Evolutionary conservation across 2,113 vertebrate species (phyloP).

Genomic region (Embiotoca jacksoni): DNA sequence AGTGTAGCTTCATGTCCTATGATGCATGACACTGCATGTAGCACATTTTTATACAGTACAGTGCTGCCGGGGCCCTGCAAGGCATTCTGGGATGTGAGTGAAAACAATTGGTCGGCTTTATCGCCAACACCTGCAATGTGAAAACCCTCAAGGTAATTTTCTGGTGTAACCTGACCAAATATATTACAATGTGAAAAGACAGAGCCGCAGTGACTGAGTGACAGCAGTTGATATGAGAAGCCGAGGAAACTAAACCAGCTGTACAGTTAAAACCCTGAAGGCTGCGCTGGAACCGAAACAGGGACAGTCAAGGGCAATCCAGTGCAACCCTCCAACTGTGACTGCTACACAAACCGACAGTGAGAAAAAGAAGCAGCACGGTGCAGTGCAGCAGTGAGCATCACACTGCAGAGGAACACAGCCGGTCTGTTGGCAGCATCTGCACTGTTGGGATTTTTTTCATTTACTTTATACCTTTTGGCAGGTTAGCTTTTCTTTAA

Average conservation of each 20-base stretch:
- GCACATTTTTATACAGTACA: constrained; percentile 24
- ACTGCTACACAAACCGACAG: constrained; percentile 8
- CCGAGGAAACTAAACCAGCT: background rate
- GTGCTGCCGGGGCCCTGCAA: constrained; percentile 38
- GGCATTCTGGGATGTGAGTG: constrained; percentile 57
- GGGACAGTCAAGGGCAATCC: constrained; percentile 24
- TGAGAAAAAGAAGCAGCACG: background rate
- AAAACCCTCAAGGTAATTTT: constrained; percentile 32
- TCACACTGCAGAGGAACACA: constrained; percentile 14
- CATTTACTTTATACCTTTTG: constrained; percentile 44
- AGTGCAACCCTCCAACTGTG: constrained; percentile 7
- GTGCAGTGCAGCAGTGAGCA: background rate
- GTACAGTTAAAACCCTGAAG: constrained; percentile 15
- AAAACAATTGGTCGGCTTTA: constrained; percentile 27
- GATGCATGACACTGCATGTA: constrained; percentile 57
- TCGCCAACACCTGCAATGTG: constrained; percentile 37
- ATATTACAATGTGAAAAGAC: background rate
- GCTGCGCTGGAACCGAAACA: constrained; percentile 20
- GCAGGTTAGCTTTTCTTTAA: constrained; percentile 46
- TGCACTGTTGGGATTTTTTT: constrained; percentile 8
- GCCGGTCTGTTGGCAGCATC: constrained; percentile 11
- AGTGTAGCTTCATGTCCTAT: constrained; percentile 31
- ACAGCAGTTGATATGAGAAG: constrained; percentile 16
- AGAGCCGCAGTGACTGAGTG: background rate
- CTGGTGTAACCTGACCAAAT: constrained; percentile 15